Base-by-base conservation (phyloP, 2,888 invertebrate genomes). In the Mesorhabditis belari region DNA sequence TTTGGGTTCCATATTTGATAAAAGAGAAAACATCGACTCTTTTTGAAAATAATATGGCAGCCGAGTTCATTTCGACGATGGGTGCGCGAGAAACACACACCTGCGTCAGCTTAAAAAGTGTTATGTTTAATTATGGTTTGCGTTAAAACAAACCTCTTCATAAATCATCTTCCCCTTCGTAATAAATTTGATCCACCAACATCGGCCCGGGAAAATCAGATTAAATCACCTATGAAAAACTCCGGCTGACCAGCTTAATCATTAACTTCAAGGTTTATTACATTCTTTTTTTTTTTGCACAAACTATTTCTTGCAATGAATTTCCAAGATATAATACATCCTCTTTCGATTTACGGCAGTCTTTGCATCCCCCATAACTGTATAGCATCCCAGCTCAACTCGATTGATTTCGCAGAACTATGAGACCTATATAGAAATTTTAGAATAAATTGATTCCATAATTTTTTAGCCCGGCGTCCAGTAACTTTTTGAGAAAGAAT, bases 11-110 rank as follows among this genome's bases (percentile, higher is more conserved):
- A 58, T 70, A 77, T 59, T 77, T 77, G n/a, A 70, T 61, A 62
- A 77, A 77, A n/a, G 71, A 71, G 12, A 75, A 55, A 17, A 77
- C 75, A 12, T 72, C 73, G 0, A 75, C 74, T n/a, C 50, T 77
- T 75, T 3, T 73, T 67, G 63, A 76, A 74, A 9, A 77, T 73
- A 19, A n/a, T n/a, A 77, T 54, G 1, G 72, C 73, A 3, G 64
- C 58, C 6, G 62, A 60, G 59, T 76, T 77, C 12, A 62, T 58
- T 6, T 59, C n/a, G 52, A 9, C 77, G 76, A 19, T 62, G 49
- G 49, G 74, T 63, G 6, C 71, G 71, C 19, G 74, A 58, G 5
- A 73, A 62, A n/a, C n/a, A n/a, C n/a, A n/a, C n/a, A n/a, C n/a
- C n/a, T n/a, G n/a, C n/a, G n/a, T n/a, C n/a, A n/a, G n/a, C n/a